These are phyloP conservation scores for Dolichopus griseipennis DNA, from an alignment of 2,888 invertebrate genomes.

Conservation along the genomic window DNA sequence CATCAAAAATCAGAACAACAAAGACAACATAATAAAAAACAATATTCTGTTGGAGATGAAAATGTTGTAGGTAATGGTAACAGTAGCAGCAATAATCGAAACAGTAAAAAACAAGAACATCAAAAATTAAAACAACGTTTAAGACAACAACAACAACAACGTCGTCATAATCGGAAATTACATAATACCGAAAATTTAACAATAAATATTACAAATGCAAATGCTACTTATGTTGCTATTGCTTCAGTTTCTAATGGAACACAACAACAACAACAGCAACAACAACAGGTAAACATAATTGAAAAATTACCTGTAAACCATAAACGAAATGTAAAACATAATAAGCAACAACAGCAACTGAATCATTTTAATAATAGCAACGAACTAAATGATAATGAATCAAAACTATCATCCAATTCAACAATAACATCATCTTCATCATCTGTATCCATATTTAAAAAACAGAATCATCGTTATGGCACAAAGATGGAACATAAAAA, in stretches of 20 bases:
- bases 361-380: not conserved
- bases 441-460: not conserved
- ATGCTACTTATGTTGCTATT: not conserved
- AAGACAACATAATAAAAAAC: not conserved
- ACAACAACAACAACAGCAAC: too few species aligned
- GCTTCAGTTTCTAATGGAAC: not conserved
- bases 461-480: not conserved
- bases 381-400: slow-evolving; percentile 16
- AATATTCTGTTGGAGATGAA: not conserved
- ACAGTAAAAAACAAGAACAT: not conserved
- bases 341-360: not conserved
- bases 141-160: not conserved
- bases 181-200: not conserved
- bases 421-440: slow-evolving; percentile 9
- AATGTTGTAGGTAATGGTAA: not conserved
- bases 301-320: slow-evolving; percentile 16
- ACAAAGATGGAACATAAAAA: not conserved
- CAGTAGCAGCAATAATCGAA: too few species aligned
- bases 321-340: slow-evolving; percentile 16
- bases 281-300: slow-evolving; percentile 19
- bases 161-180: slow-evolving; percentile 3
- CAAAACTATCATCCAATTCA: slow-evolving; percentile 17
- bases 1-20: not conserved
- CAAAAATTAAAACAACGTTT: slow-evolving; percentile 6
- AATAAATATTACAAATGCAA: not conserved